Conservation (phyloP, 2,113 vertebrate genomes). For the Equus przewalskii region DNA sequence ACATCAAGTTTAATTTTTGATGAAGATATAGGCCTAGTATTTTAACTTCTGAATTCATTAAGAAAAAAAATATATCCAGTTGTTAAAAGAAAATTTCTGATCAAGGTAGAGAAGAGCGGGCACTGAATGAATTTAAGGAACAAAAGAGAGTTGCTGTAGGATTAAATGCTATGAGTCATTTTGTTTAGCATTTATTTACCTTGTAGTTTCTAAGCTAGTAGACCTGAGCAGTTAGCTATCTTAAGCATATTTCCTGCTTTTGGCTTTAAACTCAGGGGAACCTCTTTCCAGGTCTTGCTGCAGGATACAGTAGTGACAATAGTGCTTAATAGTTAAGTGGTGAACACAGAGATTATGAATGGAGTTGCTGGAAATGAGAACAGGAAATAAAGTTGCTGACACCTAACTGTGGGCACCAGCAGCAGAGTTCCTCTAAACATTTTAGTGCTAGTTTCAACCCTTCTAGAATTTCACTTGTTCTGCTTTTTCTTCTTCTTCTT, state of each 20-base stretch:
- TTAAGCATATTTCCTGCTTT: background rate
- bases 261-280: background rate
- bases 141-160: background rate
- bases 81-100: background rate
- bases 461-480: conserved; percentile 45
- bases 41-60: background rate
- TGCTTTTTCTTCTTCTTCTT: background rate
- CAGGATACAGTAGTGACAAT: background rate
- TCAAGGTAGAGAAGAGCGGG: background rate
- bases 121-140: background rate
- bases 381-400: conserved; percentile 66
- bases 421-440: conserved; percentile 54
- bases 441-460: background rate
- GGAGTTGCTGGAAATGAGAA: conserved; percentile 41
- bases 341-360: background rate
- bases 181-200: background rate
- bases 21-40: background rate
- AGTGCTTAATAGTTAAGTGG: background rate
- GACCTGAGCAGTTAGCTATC: background rate
- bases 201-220: background rate
- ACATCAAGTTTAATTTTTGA: background rate
- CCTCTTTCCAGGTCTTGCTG: background rate
- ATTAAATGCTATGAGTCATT: conserved; percentile 31
- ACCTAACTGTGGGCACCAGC: background rate
- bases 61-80: no score